These are phyloP conservation scores for Aphelocoma californica DNA, from an alignment of 2,797 vertebrate species.

Conservation along the genomic window DNA sequence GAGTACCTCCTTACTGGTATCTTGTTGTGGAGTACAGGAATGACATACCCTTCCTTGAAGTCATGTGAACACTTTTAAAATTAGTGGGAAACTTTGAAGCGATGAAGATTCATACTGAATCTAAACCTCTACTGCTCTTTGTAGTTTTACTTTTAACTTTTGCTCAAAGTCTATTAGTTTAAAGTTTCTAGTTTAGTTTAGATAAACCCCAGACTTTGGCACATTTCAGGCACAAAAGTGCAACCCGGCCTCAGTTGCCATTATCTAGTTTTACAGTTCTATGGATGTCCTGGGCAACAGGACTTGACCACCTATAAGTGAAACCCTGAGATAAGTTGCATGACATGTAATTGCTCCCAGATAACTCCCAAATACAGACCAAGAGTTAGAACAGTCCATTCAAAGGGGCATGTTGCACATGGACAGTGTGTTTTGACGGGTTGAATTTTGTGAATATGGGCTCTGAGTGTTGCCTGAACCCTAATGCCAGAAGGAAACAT, in stretches of 20 bases:
- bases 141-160: not conserved
- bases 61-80: not conserved
- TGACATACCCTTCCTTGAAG: not conserved
- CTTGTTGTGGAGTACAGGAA: not conserved
- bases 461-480: not conserved
- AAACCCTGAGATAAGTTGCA: not conserved
- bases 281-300: not conserved
- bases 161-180: not conserved
- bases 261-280: not conserved
- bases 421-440: not conserved
- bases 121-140: not conserved
- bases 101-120: not conserved
- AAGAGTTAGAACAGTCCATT: not conserved
- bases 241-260: not conserved
- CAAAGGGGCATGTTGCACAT: not conserved
- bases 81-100: not conserved
- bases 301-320: rapidly evolving
- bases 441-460: not conserved
- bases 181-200: not conserved
- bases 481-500: not conserved
- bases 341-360: not conserved
- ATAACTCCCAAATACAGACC: not conserved
- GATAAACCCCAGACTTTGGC: not conserved
- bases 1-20: not conserved
- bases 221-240: not conserved